Percentiles rank a stretch among this genome's conserved stretches.
These are phyloP conservation scores for Dinomys branickii DNA, from an alignment of 2,113 vertebrate genomes.

Conservation along the genomic window DNA sequence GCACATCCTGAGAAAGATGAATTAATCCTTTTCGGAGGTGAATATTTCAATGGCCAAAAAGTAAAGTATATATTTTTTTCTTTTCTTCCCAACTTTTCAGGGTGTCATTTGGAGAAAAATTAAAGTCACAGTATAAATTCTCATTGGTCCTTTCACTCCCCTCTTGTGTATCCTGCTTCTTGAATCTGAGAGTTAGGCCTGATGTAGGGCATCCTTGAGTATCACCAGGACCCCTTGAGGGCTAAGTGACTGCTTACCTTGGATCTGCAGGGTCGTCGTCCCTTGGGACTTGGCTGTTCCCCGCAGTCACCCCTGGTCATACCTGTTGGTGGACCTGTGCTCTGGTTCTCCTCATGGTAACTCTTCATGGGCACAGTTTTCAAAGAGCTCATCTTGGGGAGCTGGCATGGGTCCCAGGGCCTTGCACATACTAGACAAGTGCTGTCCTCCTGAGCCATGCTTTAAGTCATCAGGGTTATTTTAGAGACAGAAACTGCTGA, in stretches of 20 bases:
- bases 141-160: conserved; percentile 71
- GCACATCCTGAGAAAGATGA: conserved; percentile 96
- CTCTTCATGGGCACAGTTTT: neutral
- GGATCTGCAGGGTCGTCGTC: conserved; percentile 72
- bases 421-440: neutral
- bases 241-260: conserved; percentile 67
- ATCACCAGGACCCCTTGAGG: conserved; percentile 63
- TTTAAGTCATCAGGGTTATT: neutral
- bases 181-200: conserved; percentile 42
- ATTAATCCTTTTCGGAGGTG: conserved; percentile 97
- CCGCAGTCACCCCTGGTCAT: neutral
- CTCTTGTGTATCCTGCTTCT: neutral
- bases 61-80: conserved; percentile 88
- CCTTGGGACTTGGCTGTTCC: neutral
- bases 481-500: neutral
- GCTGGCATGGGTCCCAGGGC: neutral
- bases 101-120: conserved; percentile 66
- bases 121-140: conserved; percentile 60
- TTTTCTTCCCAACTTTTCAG: conserved; percentile 65
- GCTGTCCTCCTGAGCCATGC: neutral
- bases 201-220: neutral
- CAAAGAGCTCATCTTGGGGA: neutral
- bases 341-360: neutral
- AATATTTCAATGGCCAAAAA: conserved; percentile 99
- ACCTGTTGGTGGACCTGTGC: neutral